A percentile compares a stretch with the other conserved stretches of the same genome.
Evolutionary conservation across 2,113 vertebrate species (phyloP).

Genomic region (Ondatra zibethicus): DNA sequence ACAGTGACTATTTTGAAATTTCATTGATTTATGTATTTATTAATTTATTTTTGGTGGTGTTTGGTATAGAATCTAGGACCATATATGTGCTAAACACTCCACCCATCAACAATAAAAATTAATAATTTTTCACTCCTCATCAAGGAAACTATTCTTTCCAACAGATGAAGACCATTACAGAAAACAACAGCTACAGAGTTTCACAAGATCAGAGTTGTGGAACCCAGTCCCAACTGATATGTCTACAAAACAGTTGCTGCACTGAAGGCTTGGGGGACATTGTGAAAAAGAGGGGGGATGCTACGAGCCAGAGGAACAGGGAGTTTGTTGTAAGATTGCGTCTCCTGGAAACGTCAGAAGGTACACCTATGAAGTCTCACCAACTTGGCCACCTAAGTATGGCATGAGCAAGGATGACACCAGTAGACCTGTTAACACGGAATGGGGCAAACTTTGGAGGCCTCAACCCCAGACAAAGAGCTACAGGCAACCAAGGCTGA

Average conservation of each 20-base stretch:
- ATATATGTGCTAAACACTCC: not conserved
- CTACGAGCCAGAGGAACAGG: not conserved
- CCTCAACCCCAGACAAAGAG: not conserved
- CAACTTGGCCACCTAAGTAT: too few species aligned
- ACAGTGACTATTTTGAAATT: not conserved
- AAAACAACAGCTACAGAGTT: not conserved
- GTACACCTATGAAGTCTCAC: too few species aligned
- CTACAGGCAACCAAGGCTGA: not conserved
- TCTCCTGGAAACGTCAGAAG: not conserved
- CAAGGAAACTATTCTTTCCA: not conserved
- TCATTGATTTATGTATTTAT: not conserved
- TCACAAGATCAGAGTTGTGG: too few species aligned
- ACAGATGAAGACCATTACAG: not conserved
- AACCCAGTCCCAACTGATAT: not conserved
- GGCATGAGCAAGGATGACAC: not conserved
- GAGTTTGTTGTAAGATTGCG: not conserved
- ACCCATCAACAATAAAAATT: not conserved
- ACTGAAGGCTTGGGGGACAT: not conserved
- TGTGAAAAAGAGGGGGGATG: not conserved
- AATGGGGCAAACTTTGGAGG: not conserved
- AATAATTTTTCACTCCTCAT: not conserved
- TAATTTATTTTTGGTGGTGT: not conserved
- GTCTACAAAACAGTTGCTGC: not conserved
- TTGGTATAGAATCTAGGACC: not conserved
- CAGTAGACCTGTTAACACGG: not conserved